Base-by-base conservation (phyloP, 64 coral and sea anemone genomes). In the Pocillopora verrucosa region DNA sequence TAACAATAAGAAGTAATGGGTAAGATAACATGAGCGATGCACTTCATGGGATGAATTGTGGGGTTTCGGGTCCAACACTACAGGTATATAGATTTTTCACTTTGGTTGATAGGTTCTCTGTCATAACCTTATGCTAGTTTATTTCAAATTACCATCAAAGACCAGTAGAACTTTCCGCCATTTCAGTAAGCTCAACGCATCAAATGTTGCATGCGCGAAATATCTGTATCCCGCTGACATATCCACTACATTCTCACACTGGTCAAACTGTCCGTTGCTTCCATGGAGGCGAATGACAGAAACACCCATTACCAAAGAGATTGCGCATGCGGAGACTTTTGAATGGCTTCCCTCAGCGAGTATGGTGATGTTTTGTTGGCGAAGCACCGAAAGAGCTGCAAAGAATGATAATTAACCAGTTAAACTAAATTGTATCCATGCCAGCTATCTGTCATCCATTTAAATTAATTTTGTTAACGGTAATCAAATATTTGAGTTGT, bases 281-380 rank as follows among this genome's bases (percentile, higher is more conserved):
- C 78, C 61, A 68, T 68, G 75, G 56, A 79, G 87, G 12, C 59
- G 11, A 19, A 89, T 70, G 1, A 89, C 15, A 56, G 88, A 76
- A 70, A 89, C 80, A 2, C 20, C 67, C n/a, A 76, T 78, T 56
- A 89, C 25, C 16, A 60, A 56, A 79, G 60, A 65, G 20, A 89
- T 75, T 68, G 77, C 77, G 76, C 87, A 89, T 61, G 78, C 78
- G 26, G 78, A 36, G 1, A 10, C 60, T 25, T 62, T 81, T n/a
- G 24, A 61, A 59, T 36, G 58, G 78, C 78, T 81, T 63, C 78
- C 78, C 9, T 62, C 78, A 24, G 61, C 35, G 5, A 81, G 78
- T 63, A 24, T 59, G 11, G 62, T 81, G 59, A 81, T 24, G 13
- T 81, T 63, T 62, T 61, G 59, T 81, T 81, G 78, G 4, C 25